A percentile compares a stretch with the other conserved stretches of the same genome.
phyloP scores from a whole-genome alignment of 1,140 invertebrate genomes.

The Drosophila leontia region DNA sequence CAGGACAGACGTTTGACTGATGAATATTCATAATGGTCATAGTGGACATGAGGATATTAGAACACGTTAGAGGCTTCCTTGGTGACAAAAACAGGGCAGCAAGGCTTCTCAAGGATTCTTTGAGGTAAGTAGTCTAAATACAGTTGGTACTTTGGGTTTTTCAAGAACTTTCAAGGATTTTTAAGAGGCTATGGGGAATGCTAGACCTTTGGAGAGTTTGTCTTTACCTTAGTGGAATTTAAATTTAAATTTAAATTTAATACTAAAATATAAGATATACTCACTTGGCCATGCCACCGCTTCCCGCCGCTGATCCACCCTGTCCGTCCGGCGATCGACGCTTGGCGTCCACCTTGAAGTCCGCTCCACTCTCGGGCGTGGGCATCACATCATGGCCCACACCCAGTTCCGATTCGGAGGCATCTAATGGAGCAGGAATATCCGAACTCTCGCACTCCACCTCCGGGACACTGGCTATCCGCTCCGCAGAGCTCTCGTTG shows the following conservation, averaged over 20 bases:
- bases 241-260: too few species aligned
- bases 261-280: constrained; percentile 15
- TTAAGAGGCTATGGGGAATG: not conserved
- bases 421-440: constrained; percentile 12
- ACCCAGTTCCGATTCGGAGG: constrained; percentile 34
- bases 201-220: too few species aligned
- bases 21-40: constrained; percentile 51
- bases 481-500: constrained; percentile 34
- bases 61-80: constrained; percentile 15
- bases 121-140: not conserved
- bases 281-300: constrained; percentile 67
- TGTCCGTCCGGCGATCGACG: constrained; percentile 77
- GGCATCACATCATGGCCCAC: constrained; percentile 47
- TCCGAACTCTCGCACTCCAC: constrained; percentile 75
- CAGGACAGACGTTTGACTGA: constrained; percentile 13
- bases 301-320: constrained; percentile 72
- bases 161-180: not conserved
- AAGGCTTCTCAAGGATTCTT: constrained; percentile 2
- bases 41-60: constrained; percentile 8
- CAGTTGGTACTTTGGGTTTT: not conserved
- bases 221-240: too few species aligned
- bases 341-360: constrained; percentile 74
- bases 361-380: constrained; percentile 45
- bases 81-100: constrained; percentile 13
- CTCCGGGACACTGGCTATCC: constrained; percentile 71